These are phyloP conservation scores for Polypterus senegalus DNA, from an alignment of 2,113 vertebrate genomes.

Conservation along the genomic window DNA sequence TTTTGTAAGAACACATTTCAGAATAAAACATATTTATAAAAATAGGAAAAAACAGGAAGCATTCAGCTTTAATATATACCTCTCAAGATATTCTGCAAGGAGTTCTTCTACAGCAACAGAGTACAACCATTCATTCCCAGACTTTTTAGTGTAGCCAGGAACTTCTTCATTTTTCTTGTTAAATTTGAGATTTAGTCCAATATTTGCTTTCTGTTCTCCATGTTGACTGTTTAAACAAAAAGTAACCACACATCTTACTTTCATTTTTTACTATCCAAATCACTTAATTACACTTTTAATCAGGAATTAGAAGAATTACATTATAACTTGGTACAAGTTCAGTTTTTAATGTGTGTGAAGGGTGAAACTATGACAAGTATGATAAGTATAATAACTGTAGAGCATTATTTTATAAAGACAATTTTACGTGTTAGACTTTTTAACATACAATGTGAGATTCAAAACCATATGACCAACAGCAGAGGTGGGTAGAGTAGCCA, in stretches of 20 bases:
- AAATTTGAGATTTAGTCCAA: constrained; percentile 93
- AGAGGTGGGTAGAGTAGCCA: too few relatives aligned
- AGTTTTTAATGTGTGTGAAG: too few relatives aligned
- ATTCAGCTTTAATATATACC: constrained; percentile 37
- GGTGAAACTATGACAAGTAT: too few relatives aligned
- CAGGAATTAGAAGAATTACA: neutral
- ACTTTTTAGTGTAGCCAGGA: constrained; percentile 90
- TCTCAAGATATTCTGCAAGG: constrained; percentile 83
- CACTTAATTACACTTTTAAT: too few relatives aligned
- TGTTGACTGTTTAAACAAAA: constrained; percentile 59
- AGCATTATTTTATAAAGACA: too few relatives aligned
- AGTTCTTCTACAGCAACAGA: constrained; percentile 82
- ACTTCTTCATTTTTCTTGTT: constrained; percentile 98
- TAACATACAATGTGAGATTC: too few relatives aligned
- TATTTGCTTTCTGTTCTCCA: constrained; percentile 87
- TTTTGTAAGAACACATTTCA: constrained; percentile 7
- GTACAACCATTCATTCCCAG: constrained; percentile 94
- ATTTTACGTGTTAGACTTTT: too few relatives aligned
- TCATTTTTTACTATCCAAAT: too few relatives aligned
- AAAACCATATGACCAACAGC: too few relatives aligned
- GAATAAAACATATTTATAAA: neutral
- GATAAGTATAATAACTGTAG: too few relatives aligned
- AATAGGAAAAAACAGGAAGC: neutral
- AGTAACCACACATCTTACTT: neutral
- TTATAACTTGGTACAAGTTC: neutral